Evolutionary conservation across 2,888 invertebrate species (phyloP), one percentile per base, ranked within the genome.

Genomic region (Gisinianus flammeolus): DNA sequence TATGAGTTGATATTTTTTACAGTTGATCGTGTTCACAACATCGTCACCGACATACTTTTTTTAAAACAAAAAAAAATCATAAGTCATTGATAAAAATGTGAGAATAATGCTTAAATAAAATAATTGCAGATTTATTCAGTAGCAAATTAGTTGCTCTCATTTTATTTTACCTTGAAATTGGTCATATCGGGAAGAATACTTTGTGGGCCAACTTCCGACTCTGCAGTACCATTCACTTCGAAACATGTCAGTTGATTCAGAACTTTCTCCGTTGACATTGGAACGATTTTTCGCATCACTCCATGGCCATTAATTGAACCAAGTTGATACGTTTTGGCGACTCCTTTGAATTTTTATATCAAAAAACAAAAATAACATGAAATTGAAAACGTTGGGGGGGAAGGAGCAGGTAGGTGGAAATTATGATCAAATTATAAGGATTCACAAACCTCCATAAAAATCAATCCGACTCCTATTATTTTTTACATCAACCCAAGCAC

Each of bases 321-420:
- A 31, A 95, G 86, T 88, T 96, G 96, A 85, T 93, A 94, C 0
- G 96, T 97, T 87, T 94, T 93, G n/a, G 95, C 95, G 93, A 96
- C 94, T 71, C 89, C 91, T 91, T 77, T 2, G 82, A 81, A 79
- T 12, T 79, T 54, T 31, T n/a, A 28, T 58, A 0, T 2, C 19
- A 44, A 8, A 6, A 44, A 44, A 44, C 6, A 44, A 44, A 19
- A n/a, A n/a, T n/a, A n/a, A n/a, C n/a, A n/a, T n/a, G 16, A 54
- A 19, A 54, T 12, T 54, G 54, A 54, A 54, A 54, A 54, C n/a
- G 19, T 54, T n/a, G 54, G 16, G 54, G 8, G n/a, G 54, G 6
- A 54, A 54, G 54, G 16, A 4, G 2, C 2, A 44, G 19, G 19
- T 19, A 44, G 44, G 8, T 6, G 12, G 44, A 2, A 6, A 19